Evolutionary conservation across 2,888 invertebrate genomes (phyloP).

Genomic region (Amaurobius ferox): DNA sequence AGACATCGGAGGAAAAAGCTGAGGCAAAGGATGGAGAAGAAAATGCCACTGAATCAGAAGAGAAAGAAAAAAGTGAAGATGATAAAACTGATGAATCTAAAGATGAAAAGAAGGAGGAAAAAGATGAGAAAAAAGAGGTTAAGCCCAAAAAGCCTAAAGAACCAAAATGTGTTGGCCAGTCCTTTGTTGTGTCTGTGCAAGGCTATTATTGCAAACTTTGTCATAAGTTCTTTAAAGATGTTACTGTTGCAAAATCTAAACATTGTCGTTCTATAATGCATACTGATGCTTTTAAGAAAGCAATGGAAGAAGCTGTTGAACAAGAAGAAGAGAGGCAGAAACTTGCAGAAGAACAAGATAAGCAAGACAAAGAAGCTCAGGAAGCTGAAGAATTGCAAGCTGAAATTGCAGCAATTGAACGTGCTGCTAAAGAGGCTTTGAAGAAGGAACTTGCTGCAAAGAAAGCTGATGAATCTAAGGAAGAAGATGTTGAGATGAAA

Average conservation of each 20-base stretch:
- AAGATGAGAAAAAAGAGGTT: conserved; percentile 59
- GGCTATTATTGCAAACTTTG: conserved; percentile 70
- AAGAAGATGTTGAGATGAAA: conserved; percentile 59
- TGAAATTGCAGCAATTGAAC: conserved; percentile 60
- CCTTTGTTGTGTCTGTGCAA: conserved; percentile 66
- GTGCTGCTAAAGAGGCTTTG: conserved; percentile 53
- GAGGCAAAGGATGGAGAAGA: conserved; percentile 20
- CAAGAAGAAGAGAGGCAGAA: conserved; percentile 71
- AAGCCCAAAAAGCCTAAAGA: conserved; percentile 57
- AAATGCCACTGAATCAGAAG: conserved; percentile 1
- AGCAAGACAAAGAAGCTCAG: conserved; percentile 52
- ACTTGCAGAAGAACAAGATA: conserved; percentile 66
- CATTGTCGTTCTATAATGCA: conserved; percentile 70
- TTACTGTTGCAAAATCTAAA: conserved; percentile 55
- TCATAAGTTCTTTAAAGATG: conserved; percentile 68
- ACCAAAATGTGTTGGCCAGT: conserved; percentile 61
- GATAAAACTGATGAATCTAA: conserved; percentile 23
- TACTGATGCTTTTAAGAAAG: conserved; percentile 58
- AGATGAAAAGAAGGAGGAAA: conserved; percentile 51
- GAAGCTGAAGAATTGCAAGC: conserved; percentile 63
- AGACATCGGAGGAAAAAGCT: conserved; percentile 14
- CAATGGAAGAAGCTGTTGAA: conserved; percentile 66
- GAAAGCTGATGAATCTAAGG: conserved; percentile 36
- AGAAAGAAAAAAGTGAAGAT: conserved; percentile 32
- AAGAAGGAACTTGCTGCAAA: conserved; percentile 58